A percentile compares a stretch with the other conserved stretches of the same genome.
phyloP scores from a whole-genome alignment of 2,113 vertebrate genomes.

The human region DNA sequence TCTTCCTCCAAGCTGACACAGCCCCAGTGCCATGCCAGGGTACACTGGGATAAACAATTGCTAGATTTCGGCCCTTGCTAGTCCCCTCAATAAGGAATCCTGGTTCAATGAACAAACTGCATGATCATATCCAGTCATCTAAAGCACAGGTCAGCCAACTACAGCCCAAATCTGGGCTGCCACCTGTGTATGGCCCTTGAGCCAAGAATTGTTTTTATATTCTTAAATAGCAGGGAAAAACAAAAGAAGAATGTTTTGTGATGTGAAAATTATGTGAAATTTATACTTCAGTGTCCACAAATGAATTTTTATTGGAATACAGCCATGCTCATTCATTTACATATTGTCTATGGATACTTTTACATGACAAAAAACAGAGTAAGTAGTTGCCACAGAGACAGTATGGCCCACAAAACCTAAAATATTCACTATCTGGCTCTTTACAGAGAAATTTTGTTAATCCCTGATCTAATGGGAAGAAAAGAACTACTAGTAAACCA shows the following conservation, averaged over 20 bases:
- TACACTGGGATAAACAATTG: fast-evolving
- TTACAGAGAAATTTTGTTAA: background rate
- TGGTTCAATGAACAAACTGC: background rate
- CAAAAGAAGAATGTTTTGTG: background rate
- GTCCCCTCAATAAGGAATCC: background rate
- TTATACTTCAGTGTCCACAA: background rate
- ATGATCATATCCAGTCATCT: background rate
- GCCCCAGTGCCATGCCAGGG: background rate
- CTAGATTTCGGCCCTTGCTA: background rate
- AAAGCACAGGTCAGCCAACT: background rate
- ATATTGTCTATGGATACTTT: background rate
- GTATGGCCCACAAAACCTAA: background rate
- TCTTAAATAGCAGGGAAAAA: background rate
- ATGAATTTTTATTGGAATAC: background rate
- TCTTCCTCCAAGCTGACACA: background rate
- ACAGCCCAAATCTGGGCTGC: background rate
- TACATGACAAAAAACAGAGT: background rate
- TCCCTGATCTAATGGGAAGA: background rate
- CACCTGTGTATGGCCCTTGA: background rate
- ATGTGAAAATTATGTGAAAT: background rate
- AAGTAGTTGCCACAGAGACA: background rate
- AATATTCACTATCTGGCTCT: conserved; percentile 4
- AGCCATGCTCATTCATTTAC: background rate
- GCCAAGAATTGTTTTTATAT: background rate
- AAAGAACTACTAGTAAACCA: conserved; percentile 30